Base-by-base conservation (phyloP, 2,113 vertebrate species). In the Heterotilapia buettikoferi region DNA sequence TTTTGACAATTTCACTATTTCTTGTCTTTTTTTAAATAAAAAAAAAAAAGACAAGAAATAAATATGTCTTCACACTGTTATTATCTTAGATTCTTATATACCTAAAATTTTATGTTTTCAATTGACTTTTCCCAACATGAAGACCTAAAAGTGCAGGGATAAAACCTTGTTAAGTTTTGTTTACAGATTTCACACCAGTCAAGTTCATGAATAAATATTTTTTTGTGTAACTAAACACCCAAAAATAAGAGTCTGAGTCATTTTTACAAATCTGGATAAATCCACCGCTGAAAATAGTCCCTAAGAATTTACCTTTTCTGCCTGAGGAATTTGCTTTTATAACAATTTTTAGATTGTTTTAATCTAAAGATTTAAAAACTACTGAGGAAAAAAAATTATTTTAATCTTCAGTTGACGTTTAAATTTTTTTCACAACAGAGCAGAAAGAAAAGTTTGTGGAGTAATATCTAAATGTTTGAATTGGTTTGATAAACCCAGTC, bases 401-500 rank as follows among this genome's bases (percentile, higher is more conserved):
- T 66, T 66, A 66, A 36, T 36, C 61, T 66, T 66, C 61, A 66
- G 61, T 36, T 66, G 61, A 66, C 4, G 1, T 36, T 66, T 66
- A 66, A 2, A 40, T 38, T 26, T 73, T 73, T 45, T 73, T 73
- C 2, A 26, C n/a, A 73, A 45, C 6, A 7, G 14, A 47, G 68
- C 9, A 47, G 40, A 16, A 76, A 47, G 24, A 29, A 47, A 76
- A 16, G 66, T 71, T 40, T 71, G 66, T 43, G 36, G 5, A 24
- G 36, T 24, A 71, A 71, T 24, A 71, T 71, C 12, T 71, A 43
- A 71, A 71, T 71, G 33, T 38, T 38, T 36, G 61, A 38, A 66
- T 66, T 66, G 33, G 33, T 40, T 68, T 40, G 19, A 43, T 71
- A 71, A 71, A 43, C 36, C 36, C 36, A 71, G 36, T 43, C 7